Conservation (phyloP, 2,113 vertebrate species). For the Elephas maximus region DNA sequence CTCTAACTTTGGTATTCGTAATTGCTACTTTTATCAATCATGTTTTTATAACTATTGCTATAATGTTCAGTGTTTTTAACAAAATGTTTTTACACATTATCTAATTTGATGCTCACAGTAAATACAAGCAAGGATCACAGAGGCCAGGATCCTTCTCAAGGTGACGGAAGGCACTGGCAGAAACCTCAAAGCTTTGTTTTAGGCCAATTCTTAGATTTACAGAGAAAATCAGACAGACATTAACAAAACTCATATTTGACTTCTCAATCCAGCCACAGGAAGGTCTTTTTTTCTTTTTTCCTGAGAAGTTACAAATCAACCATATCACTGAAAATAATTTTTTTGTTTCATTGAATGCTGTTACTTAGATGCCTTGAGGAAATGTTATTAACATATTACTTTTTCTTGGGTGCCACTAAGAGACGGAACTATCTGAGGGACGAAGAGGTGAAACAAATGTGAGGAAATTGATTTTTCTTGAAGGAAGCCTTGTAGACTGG, state of each 20-base stretch:
- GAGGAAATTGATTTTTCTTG: neutral
- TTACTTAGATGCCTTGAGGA: conserved; percentile 8
- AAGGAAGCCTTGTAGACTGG: neutral
- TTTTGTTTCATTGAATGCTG: neutral
- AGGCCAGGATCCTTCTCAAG: neutral
- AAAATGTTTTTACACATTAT: neutral
- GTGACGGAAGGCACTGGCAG: neutral
- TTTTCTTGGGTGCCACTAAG: neutral
- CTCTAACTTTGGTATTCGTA: neutral
- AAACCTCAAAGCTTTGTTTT: neutral
- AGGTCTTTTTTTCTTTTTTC: neutral
- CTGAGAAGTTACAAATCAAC: neutral
- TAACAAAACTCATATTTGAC: neutral
- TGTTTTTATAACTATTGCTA: neutral
- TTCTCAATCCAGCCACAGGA: neutral
- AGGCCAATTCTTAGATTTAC: neutral
- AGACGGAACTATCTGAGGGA: neutral
- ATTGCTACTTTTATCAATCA: neutral
- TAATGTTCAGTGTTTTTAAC: neutral
- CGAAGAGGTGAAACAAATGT: neutral
- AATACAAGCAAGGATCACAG: neutral
- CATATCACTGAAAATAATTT: neutral
- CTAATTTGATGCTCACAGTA: neutral
- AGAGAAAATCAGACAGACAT: neutral
- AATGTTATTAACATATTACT: neutral